These are phyloP conservation scores for Etheostoma cragini DNA, from an alignment of 2,113 vertebrate genomes.

Conservation along the genomic window DNA sequence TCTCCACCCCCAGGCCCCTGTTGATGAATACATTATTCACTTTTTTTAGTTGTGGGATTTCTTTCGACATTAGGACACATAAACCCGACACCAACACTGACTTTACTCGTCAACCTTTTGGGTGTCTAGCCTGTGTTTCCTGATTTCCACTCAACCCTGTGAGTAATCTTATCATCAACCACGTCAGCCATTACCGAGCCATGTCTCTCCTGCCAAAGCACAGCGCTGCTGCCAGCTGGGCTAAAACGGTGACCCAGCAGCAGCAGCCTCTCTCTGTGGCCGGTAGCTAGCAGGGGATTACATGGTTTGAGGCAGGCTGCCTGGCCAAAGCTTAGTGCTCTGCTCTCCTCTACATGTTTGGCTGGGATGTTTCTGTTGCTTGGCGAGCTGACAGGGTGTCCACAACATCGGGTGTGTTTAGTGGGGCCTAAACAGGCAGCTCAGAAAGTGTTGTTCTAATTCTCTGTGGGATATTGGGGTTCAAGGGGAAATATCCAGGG, in stretches of 20 bases:
- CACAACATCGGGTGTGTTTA: background rate
- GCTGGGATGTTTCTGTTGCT: slow-evolving; percentile 13
- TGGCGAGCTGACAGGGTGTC: slow-evolving; percentile 29
- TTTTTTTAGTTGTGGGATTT: no score
- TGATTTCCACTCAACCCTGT: background rate
- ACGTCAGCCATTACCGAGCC: slow-evolving; percentile 3
- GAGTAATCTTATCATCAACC: background rate
- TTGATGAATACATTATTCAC: no score
- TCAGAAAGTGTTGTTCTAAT: slow-evolving; percentile 26
- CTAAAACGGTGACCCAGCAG: background rate
- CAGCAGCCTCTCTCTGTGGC: slow-evolving; percentile 9
- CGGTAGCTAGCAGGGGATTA: slow-evolving; percentile 48
- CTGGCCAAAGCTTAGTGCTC: slow-evolving; percentile 35
- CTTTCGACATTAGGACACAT: no score
- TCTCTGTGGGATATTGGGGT: slow-evolving; percentile 18
- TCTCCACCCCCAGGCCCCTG: no score
- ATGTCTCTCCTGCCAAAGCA: slow-evolving; percentile 8
- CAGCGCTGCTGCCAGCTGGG: slow-evolving; percentile 15
- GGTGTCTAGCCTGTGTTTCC: background rate
- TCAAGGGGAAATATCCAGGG: slow-evolving; percentile 11
- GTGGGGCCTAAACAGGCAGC: background rate
- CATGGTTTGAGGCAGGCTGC: slow-evolving; percentile 27
- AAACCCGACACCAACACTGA: no score
- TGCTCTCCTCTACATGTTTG: slow-evolving; percentile 31
- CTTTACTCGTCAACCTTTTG: background rate